Conservation (phyloP, 2,797 vertebrate species). For the Hapalemur alaotrensis region DNA sequence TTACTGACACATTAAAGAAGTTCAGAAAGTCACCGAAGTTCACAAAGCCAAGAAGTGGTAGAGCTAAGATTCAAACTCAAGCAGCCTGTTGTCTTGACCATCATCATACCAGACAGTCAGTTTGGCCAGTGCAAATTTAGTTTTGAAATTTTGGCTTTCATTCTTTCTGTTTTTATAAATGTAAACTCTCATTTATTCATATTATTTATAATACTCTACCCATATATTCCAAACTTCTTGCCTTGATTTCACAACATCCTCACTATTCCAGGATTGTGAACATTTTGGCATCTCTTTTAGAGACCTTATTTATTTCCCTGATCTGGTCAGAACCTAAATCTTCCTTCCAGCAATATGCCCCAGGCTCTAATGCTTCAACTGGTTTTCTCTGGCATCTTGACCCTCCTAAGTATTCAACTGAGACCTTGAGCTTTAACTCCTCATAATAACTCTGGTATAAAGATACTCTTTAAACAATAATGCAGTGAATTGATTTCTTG, state of each 20-base stretch:
- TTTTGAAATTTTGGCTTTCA: neutral
- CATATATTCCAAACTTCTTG: neutral
- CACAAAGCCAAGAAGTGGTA: neutral
- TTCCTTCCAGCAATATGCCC: too few relatives aligned
- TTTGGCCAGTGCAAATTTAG: neutral
- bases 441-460: neutral
- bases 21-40: neutral
- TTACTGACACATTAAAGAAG: neutral
- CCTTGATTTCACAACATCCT: neutral
- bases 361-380: neutral
- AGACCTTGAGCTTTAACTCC: neutral
- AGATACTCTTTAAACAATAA: neutral
- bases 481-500: neutral
- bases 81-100: too few relatives aligned
- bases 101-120: fast-evolving
- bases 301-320: neutral
- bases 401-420: neutral
- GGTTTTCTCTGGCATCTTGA: neutral
- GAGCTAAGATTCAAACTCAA: too few relatives aligned
- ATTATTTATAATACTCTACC: neutral
- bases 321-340: neutral
- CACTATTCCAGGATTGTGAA: neutral
- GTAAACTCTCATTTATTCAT: neutral
- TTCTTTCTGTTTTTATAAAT: neutral
- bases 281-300: neutral